Base-by-base conservation (phyloP, 2,797 vertebrate genomes). In the Onychomys leucogaster region DNA sequence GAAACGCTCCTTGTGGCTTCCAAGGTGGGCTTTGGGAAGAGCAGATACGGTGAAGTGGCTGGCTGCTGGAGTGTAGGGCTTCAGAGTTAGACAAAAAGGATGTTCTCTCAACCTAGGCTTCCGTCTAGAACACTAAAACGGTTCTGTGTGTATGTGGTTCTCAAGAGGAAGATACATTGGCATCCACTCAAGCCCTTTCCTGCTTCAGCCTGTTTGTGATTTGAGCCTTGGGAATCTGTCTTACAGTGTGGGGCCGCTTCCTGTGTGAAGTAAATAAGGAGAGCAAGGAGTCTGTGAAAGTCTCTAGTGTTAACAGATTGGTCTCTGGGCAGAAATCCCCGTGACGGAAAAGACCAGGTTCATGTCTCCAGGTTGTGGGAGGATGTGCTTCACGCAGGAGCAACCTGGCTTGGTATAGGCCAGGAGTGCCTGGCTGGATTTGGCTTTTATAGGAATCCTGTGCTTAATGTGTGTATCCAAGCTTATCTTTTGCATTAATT, bases 401-500 rank as follows among this genome's bases (percentile, higher is more conserved):
- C 5, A 0, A 6, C 11, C 11, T 16, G 4, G n/a, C 13, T 14
- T 0, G 2, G 6, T 0, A 3, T 0, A 25, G 21, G 6, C 13
- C 9, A 34, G 32, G 23, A 6, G 11, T 0, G 1, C 49, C 32
- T 2, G 7, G 5, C 29, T 34, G 4, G 1, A 0, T 2, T 59
- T 1, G 14, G 6, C 0, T 2, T 14, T 0, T 55, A 34, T n/a
- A 43, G 14, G 59, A 77, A 9, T 6, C 32, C 3, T 21, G 0
- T 2, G 1, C 5, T 8, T 16, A 29, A 23, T 0, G n/a, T 46
- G 27, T 2, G n/a, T 12, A 43, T 2, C 6, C 5, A 8, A 9
- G 59, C 21, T 55, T 17, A 23, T 5, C 78, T 61, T 46, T 55
- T 63, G 37, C 32, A 63, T 1, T 4, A 10, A 73, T 13, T 43